Percentiles rank a stretch among this genome's conserved stretches.
Evolutionary conservation across 2,797 vertebrate species (phyloP).

Genomic region (Myripristis jacobus): DNA sequence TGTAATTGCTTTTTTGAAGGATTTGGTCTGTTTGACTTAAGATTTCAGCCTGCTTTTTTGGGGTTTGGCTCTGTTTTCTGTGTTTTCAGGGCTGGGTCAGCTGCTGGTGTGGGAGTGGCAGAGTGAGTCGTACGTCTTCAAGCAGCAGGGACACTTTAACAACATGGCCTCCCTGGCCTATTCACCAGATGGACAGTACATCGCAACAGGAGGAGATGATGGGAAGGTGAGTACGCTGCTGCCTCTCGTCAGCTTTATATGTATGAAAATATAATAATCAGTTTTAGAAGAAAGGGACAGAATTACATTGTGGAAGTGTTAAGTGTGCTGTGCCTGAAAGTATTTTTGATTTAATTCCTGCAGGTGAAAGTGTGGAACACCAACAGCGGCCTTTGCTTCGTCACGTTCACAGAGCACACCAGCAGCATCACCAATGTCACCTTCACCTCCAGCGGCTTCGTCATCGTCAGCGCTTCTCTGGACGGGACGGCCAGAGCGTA

Average conservation of each 20-base stretch:
- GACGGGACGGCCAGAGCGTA: constrained; percentile 96
- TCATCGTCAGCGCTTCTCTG: constrained; percentile 92
- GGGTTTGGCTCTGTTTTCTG: background rate
- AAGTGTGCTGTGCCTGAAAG: no score
- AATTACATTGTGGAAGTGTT: no score
- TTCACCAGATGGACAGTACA: constrained; percentile 94
- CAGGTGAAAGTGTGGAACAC: constrained; percentile 98
- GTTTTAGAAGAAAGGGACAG: no score
- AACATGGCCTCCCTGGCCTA: constrained; percentile 95
- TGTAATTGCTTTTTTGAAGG: no score
- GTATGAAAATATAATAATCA: no score
- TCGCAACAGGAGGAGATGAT: constrained; percentile 94
- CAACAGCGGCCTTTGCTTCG: constrained; percentile 93
- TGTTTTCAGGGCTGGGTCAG: constrained; percentile 89
- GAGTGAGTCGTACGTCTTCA: constrained; percentile 96
- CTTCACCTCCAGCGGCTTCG: constrained; percentile 90
- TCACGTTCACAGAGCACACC: constrained; percentile 95
- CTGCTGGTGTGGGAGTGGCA: constrained; percentile 99
- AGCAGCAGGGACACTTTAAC: constrained; percentile 98
- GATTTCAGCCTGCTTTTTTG: background rate
- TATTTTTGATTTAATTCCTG: background rate
- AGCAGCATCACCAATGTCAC: constrained; percentile 90
- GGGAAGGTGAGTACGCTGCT: constrained; percentile 95
- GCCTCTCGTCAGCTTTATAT: no score
- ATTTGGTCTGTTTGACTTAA: no score